These are phyloP conservation scores for Pteromalus puparum DNA, from an alignment of 1,140 invertebrate genomes.

Conservation along the genomic window DNA sequence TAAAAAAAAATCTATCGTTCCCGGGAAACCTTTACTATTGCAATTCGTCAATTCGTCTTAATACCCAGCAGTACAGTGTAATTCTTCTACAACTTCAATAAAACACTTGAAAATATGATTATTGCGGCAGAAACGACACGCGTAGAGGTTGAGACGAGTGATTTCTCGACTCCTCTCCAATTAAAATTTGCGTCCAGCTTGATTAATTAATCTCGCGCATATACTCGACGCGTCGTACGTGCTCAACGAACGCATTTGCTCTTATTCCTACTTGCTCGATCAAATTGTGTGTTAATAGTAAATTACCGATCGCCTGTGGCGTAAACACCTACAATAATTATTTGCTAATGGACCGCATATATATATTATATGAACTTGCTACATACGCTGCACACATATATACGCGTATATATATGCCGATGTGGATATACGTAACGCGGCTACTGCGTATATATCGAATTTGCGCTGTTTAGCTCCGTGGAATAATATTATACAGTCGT, in stretches of 20 bases:
- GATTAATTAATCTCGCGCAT: constrained; percentile 9
- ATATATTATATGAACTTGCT: constrained; percentile 36
- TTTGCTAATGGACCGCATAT: constrained; percentile 47
- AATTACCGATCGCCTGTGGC: constrained; percentile 9
- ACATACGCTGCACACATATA: constrained; percentile 11
- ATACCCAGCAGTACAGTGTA: too few relatives aligned
- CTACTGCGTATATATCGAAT: constrained; percentile 10
- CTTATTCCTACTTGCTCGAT: not conserved
- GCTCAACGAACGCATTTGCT: not conserved
- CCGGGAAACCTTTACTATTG: too few relatives aligned
- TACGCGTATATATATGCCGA: not conserved
- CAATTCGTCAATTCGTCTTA: too few relatives aligned
- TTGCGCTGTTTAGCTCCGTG: not conserved
- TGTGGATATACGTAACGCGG: not conserved
- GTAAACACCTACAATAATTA: constrained; percentile 41
- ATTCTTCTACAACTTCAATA: not conserved
- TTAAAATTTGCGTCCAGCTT: constrained; percentile 5
- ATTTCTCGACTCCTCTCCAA: not conserved
- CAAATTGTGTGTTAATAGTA: constrained; percentile 19
- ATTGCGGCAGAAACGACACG: not conserved
- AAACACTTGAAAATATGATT: not conserved
- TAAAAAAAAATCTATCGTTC: too few relatives aligned
- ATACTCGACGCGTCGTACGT: not conserved
- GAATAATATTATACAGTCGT: constrained; percentile 18
- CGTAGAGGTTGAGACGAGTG: not conserved